Evolutionary conservation across 1,140 invertebrate genomes (phyloP), one percentile per base, ranked within the genome.

Genomic region (Drosophila murphyi): DNA sequence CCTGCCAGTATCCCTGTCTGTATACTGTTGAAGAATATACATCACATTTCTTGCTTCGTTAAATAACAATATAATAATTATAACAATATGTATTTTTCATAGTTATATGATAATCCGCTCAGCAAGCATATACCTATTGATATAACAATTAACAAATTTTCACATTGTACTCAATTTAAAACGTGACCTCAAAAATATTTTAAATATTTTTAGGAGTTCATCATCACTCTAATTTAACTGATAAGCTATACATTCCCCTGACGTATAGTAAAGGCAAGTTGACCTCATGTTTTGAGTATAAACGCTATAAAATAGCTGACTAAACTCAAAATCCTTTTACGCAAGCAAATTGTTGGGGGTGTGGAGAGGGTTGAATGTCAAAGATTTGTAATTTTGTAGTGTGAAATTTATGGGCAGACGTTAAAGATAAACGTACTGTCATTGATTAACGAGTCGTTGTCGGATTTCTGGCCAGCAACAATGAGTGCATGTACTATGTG

Each of bases 401-500:
- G 80, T 80, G 67, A 69, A 85, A 88, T 88, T 90, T 90, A 88
- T 88, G 85, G 86, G 70, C 77, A 63, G 62, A 80, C 82, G 85
- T 88, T 80, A 82, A 64, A 88, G 85, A 88, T 89, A 89, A 88
- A 89, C 86, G 76, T 72, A 64, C 60, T 81, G 85, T 90, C 86
- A 81, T 88, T 88, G 82, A 89, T 88, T 82, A 88, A 80, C 71
- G 71, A 76, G 71, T 78, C 63, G 51, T 70, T 83, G 61, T 78
- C 71, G 71, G 72, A 79, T 64, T 75, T 63, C 71, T 62, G 64
- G 41, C 57, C 67, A 68, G 41, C 35, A 41, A 63, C 41, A 56
- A 73, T 59, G 32, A 12, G 50, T 29, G 41, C 45, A 41, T 8
- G 35, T 59, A 48, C 45, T 43, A 63, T 56, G 61, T 43, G 39